Conservation (phyloP, 2,113 vertebrate species). For the Lipotes vexillifer region DNA sequence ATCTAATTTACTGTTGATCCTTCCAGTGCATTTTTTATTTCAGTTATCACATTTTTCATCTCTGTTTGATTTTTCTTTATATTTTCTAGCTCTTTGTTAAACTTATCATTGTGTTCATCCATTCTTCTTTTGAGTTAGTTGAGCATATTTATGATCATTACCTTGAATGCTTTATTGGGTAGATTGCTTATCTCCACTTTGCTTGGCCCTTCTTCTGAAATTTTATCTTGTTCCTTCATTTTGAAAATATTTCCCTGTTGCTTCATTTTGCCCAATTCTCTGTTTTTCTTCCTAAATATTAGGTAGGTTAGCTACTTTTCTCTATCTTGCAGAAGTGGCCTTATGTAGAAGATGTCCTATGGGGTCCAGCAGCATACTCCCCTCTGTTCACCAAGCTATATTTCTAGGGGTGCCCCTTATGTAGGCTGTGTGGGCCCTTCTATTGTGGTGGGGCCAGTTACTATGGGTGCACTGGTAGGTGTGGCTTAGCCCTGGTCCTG, state of each 20-base stretch:
- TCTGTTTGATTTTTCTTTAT: not conserved
- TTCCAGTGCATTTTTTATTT: not conserved
- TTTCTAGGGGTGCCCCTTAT: not conserved
- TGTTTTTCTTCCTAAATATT: not conserved
- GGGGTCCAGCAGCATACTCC: not conserved
- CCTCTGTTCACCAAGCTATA: not conserved
- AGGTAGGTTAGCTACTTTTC: not conserved
- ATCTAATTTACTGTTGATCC: not conserved
- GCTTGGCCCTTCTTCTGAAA: not conserved
- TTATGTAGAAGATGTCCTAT: not conserved
- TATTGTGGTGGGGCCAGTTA: not conserved
- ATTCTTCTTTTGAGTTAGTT: too few species aligned
- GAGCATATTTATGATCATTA: not conserved
- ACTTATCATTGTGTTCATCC: too few species aligned
- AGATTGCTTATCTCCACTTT: not conserved
- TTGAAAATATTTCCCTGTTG: not conserved
- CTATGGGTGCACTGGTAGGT: not conserved
- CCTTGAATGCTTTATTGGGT: not conserved
- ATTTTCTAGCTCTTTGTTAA: not conserved
- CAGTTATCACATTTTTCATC: not conserved
- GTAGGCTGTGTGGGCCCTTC: not conserved
- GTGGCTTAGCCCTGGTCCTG: not conserved
- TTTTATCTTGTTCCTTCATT: not conserved
- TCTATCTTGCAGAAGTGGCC: not conserved
- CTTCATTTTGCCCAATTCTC: not conserved